A percentile compares a stretch with the other conserved stretches of the same genome.
These are phyloP conservation scores for Dendroctonus ponderosae DNA, from an alignment of 1,140 invertebrate species.

Conservation along the genomic window DNA sequence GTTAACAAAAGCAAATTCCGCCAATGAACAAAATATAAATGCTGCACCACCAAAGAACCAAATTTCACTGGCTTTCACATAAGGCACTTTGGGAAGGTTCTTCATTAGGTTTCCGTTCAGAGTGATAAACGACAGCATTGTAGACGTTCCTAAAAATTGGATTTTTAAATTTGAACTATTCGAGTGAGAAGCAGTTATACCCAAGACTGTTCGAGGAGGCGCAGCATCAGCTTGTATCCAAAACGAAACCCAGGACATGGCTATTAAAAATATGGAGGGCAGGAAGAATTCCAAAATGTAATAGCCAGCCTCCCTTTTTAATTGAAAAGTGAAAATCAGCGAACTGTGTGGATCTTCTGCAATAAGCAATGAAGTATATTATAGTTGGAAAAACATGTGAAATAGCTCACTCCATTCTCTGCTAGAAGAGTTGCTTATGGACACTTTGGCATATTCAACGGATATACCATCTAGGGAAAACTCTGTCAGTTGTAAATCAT, in stretches of 20 bases:
- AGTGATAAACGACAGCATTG: constrained; percentile 84
- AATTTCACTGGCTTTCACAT: constrained; percentile 85
- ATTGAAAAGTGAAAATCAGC: constrained; percentile 71
- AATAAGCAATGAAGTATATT: neutral
- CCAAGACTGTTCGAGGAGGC: constrained; percentile 75
- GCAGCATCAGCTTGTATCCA: constrained; percentile 88
- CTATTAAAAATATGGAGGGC: constrained; percentile 83
- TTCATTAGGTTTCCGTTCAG: constrained; percentile 78
- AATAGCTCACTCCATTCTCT: neutral
- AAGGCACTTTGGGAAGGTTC: constrained; percentile 83
- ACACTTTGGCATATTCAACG: constrained; percentile 65
- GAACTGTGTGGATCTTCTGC: constrained; percentile 79
- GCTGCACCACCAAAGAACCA: constrained; percentile 83
- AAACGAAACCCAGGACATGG: constrained; percentile 88
- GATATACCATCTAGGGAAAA: constrained; percentile 69
- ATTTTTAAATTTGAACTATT: neutral
- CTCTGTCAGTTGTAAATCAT: constrained; percentile 76
- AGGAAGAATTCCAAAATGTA: constrained; percentile 89
- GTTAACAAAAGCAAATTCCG: constrained; percentile 87
- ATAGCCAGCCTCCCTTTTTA: constrained; percentile 79
- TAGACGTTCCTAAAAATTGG: constrained; percentile 66
- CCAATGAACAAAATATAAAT: constrained; percentile 81
- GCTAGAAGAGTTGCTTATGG: constrained; percentile 60
- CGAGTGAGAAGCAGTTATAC: constrained; percentile 49
- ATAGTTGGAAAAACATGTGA: neutral